Evolutionary conservation across 2,888 invertebrate genomes (phyloP), one percentile per base, ranked within the genome.

Genomic region (Dorcus parallelipipedus): DNA sequence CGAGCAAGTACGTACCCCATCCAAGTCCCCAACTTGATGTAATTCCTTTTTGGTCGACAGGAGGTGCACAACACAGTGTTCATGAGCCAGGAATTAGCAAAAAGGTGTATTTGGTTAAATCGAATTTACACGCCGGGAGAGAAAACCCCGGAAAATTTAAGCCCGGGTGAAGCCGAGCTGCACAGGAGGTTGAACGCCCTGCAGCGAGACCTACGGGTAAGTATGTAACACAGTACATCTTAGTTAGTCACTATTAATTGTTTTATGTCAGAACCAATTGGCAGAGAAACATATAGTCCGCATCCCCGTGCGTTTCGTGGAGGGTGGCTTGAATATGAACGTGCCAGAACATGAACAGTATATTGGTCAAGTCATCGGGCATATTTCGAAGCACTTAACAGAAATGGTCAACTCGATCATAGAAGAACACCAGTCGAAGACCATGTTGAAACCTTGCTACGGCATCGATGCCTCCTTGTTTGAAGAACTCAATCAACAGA

Each of bases 21-120:
- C 17, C 41, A 10, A 2, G 41, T 38, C 9, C 49, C n/a, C 38
- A 20, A 20, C 3, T 45, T 14, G 26, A 40, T 20, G 33, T 33
- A 33, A 26, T 56, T 41, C 42, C 14, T 47, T 20, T 60, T 64
- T 54, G 61, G 64, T 39, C 62, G 75, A 2, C 74, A 88, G 86
- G 91, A 91, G 76, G 88, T 92, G 1, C 90, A 91, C 69, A 90
- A 91, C 73, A 89, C 90, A 0, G 89, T 92, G 6, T 82, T 90
- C 65, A 88, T 90, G 85, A 89, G 89, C 69, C 86, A 88, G 69
- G 91, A 91, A 73, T 82, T 90, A 55, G 89, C 90, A 1, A 86
- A 89, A 66, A 83, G 90, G 56, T 91, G 91, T 71, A 84, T 92
- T 70, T 92, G 92, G 91, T 83, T 91, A 74, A 88, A 88, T 67